phyloP scores from a whole-genome alignment of 2,113 vertebrate genomes.

The Sinocyclocheilus grahami region DNA sequence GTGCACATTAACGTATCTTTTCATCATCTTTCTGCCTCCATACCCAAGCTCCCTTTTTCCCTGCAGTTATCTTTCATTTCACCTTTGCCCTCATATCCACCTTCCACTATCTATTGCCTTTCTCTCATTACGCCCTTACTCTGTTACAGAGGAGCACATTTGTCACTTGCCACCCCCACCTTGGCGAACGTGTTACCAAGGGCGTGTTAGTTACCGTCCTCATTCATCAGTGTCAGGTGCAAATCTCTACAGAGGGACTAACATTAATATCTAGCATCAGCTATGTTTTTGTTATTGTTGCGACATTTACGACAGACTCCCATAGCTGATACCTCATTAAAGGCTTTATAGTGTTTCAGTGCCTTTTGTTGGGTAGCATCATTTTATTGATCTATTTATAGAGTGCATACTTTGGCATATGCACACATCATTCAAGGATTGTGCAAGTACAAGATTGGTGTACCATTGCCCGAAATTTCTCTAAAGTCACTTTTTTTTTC shows the following conservation, averaged over 20 bases:
- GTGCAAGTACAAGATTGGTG: no score
- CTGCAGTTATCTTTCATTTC: neutral
- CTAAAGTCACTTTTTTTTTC: neutral
- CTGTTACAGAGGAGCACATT: conserved; percentile 29
- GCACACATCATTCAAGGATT: neutral
- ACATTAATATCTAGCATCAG: neutral
- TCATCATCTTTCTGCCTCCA: neutral
- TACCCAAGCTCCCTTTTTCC: neutral
- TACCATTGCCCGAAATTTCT: neutral
- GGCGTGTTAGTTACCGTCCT: conserved; percentile 21
- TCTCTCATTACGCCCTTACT: conserved; percentile 19
- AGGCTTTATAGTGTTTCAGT: neutral
- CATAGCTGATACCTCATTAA: neutral
- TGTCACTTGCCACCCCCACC: conserved; percentile 28
- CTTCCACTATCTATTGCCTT: neutral
- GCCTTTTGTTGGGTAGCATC: neutral
- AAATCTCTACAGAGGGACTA: conserved; percentile 25
- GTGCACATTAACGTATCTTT: neutral
- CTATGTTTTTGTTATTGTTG: neutral
- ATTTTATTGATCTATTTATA: neutral
- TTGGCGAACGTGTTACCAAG: conserved; percentile 6
- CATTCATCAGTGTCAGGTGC: conserved; percentile 30
- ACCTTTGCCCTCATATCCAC: conserved; percentile 32
- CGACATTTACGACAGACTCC: neutral
- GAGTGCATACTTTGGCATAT: neutral